Base-by-base conservation (phyloP, 2,797 vertebrate species). In the Cossypha dichroa region DNA sequence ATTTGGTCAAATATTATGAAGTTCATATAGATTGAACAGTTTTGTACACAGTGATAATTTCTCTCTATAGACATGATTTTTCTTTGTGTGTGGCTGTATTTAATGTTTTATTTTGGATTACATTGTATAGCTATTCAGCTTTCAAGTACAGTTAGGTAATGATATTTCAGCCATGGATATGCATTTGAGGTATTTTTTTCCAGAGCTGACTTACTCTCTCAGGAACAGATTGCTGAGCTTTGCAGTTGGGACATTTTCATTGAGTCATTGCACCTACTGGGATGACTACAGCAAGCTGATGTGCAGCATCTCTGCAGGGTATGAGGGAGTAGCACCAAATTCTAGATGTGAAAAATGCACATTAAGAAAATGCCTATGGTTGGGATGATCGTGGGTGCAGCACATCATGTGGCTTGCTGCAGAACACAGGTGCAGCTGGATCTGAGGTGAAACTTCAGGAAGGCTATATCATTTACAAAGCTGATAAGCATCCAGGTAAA, bases 311-410 rank as follows among this genome's bases (percentile, higher is more conserved):
- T 78, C 52, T 38, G 59, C 13, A 7, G 36, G 40, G 6, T 31
- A 2, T 4, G 70, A 79, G 74, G 17, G 74, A 58, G 33, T 5
- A 72, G 78, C 67, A 36, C 46, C 38, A 13, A 2, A 51, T 48
- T 66, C 28, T 28, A 62, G 34, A 28, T n/a, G 7, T 1, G 5
- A 68, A 58, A 75, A 88, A 45, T 19, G 36, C 41, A 5, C 7
- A 40, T 28, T 60, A 20, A 76, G 55, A 28, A 83, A 52, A 46
- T 3, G 31, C 9, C 0, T 3, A 0, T 13, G 11, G 16, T 36
- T 72, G 52, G 48, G 36, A 33, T 17, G 9, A 2, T 22, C 0
- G 0, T 9, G 19, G 34, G 33, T 38, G n/a, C 18, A 31, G 17
- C 28, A 59, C 17, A 2, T 43, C 19, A 2, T 46, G 51, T 31